Evolutionary conservation across 1,140 invertebrate genomes (phyloP), one percentile per base, ranked within the genome.

Genomic region (Drosophila chauvacae): DNA sequence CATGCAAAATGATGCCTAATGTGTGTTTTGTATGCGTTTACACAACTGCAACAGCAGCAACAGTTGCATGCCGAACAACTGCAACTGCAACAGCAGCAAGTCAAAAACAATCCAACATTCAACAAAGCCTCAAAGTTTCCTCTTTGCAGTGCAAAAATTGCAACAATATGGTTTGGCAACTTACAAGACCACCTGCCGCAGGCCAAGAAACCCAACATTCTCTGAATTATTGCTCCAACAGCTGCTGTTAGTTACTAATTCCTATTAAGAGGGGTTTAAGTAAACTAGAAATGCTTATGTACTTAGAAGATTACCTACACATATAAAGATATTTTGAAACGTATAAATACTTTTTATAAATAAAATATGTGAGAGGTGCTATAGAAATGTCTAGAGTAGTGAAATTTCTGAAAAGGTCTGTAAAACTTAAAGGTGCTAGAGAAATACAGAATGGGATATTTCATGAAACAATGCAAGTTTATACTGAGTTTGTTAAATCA

Each of bases 11-110:
- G 69, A 71, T 71, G 62, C 60, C 62, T 80, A 51, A 75, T 80
- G 61, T 83, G 64, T 84, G 57, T 80, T 75, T 80, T 84, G 60
- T 87, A 63, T 86, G 71, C 68, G 48, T 77, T 77, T 63, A 55
- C 62, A 66, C 78, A 77, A 81, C 71, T 71, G 59, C 66, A 66
- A 35, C 45, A 48, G 37, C 55, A 68, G 47, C 44, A 42, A 50
- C 57, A 65, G 50, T 48, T 42, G 64, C 45, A 60, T 68, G 37
- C 55, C 45, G 47, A 56, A 16, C 66, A 68, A 28, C 30, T 45
- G 23, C 68, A 63, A 33, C 28, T 35, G 77, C 63, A 48, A 47
- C 37, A 72, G 51, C 37, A 72, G 51, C 50, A 4, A 33, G 11
- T 37, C 66, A 65, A 16, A 58, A 60, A 30, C 62, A 26, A 42